These are phyloP conservation scores for Palythoa grandiflora DNA, from an alignment of 92 coral and sea anemone genomes.

Conservation along the genomic window DNA sequence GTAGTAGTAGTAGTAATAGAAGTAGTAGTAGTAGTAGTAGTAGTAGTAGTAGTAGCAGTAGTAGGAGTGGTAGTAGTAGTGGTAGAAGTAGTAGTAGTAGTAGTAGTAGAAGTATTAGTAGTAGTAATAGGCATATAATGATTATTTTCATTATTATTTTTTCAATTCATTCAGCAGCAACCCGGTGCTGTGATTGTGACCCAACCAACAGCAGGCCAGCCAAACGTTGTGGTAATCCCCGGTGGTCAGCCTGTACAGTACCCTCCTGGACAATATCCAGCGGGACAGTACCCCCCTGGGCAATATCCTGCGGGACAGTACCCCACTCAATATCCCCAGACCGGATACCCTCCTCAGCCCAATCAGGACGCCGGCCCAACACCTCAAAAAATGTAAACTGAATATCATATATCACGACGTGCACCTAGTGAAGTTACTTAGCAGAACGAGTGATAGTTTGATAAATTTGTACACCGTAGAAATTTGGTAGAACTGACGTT, in stretches of 20 bases:
- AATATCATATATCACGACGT: background rate
- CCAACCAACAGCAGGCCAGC: slow-evolving; percentile 21
- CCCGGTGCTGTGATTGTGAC: slow-evolving; percentile 39
- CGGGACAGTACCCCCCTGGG: slow-evolving; percentile 26
- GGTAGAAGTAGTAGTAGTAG: too few relatives aligned
- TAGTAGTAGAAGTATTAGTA: too few relatives aligned
- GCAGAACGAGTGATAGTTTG: background rate
- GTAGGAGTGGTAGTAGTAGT: too few relatives aligned
- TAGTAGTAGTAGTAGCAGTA: too few relatives aligned
- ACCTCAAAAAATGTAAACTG: slow-evolving; percentile 26
- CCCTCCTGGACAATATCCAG: slow-evolving; percentile 4
- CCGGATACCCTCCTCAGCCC: slow-evolving; percentile 6
- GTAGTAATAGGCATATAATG: too few relatives aligned
- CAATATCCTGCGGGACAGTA: slow-evolving; percentile 10
- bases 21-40: too few relatives aligned
- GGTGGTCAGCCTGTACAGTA: slow-evolving; percentile 36
- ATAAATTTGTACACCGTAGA: background rate
- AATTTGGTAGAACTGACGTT: too few relatives aligned
- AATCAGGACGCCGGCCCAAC: slow-evolving; percentile 20
- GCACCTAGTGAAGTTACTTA: background rate
- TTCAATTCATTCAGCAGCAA: slow-evolving; percentile 14
- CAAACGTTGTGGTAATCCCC: slow-evolving; percentile 20
- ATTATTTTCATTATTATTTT: background rate
- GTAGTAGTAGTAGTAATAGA: too few relatives aligned
- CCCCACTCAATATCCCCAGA: background rate